These are phyloP conservation scores for Craniophora ligustri DNA, from an alignment of 2,888 invertebrate genomes.

Conservation along the genomic window DNA sequence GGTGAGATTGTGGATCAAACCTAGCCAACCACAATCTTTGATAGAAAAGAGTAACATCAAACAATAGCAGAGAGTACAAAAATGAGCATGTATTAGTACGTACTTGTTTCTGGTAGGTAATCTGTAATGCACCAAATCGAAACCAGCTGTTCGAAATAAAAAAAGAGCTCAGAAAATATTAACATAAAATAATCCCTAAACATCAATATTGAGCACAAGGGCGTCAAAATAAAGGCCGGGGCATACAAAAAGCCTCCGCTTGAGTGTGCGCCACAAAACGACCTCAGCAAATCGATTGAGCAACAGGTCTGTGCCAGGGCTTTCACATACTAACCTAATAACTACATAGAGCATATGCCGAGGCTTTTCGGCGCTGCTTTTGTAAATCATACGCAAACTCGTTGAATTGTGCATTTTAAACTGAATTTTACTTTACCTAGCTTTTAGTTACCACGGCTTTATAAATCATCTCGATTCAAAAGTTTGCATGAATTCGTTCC, in stretches of 20 bases:
- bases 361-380: conserved; percentile 38
- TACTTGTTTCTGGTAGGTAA: no score
- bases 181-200: conserved; percentile 12
- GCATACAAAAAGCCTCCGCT: conserved; percentile 56
- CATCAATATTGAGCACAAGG: conserved; percentile 30
- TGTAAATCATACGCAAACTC: conserved; percentile 38
- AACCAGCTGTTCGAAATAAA: no score
- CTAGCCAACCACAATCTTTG: no score
- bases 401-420: conserved; percentile 30
- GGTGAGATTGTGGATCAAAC: no score
- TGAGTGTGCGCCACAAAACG: conserved; percentile 68
- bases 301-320: conserved; percentile 74
- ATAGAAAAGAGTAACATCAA: no score
- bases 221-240: conserved; percentile 50
- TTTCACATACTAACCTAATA: conserved; percentile 48
- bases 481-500: not conserved
- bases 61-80: no score
- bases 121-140: no score
- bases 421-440: conserved; percentile 10
- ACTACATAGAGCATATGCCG: conserved; percentile 38
- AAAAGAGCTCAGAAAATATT: not conserved
- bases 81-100: no score
- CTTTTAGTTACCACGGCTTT: conserved; percentile 7
- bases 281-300: conserved; percentile 75
- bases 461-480: conserved; percentile 7